A percentile compares a stretch with the other conserved stretches of the same genome.
Evolutionary conservation across 2,797 vertebrate genomes (phyloP).

Genomic region (Parauchenoglanis ngamensis): DNA sequence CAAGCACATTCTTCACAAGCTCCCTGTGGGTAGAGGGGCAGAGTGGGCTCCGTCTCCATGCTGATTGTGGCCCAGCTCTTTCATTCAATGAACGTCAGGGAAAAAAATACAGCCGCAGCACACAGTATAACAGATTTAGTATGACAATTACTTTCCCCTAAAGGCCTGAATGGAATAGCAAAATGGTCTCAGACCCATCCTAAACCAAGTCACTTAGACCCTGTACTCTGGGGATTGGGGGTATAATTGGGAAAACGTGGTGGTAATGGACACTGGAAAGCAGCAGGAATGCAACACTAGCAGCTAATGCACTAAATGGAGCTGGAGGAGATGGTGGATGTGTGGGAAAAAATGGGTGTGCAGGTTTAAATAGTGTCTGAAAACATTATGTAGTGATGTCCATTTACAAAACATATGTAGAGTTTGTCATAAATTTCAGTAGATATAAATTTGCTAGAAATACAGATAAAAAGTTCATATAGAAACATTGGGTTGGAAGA

Average conservation of each 20-base stretch:
- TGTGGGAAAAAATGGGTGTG: background rate
- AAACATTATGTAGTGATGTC: conserved; percentile 39
- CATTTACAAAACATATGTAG: conserved; percentile 57
- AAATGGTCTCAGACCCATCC: background rate
- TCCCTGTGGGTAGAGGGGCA: conserved; percentile 65
- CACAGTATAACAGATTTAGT: conserved; percentile 32
- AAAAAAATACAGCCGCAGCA: conserved; percentile 2
- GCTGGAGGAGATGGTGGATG: background rate
- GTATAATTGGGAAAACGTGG: background rate
- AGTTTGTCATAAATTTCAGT: conserved; percentile 57
- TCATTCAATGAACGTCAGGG: conserved; percentile 19
- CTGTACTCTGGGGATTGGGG: background rate
- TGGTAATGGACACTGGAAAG: background rate
- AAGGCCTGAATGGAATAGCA: conserved; percentile 14
- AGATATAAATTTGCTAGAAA: conserved; percentile 59
- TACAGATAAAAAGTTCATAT: conserved; percentile 30
- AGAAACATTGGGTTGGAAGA: background rate
- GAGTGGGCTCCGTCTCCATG: conserved; percentile 40
- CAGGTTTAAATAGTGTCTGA: background rate
- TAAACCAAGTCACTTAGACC: conserved; percentile 63
- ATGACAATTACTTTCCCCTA: background rate
- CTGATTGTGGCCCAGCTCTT: conserved; percentile 55
- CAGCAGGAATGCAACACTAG: background rate
- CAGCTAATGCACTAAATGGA: conserved; percentile 22
- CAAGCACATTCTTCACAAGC: conserved; percentile 66